Conservation (phyloP, 1,140 invertebrate species). For the Protaetia brevitarsis region DNA sequence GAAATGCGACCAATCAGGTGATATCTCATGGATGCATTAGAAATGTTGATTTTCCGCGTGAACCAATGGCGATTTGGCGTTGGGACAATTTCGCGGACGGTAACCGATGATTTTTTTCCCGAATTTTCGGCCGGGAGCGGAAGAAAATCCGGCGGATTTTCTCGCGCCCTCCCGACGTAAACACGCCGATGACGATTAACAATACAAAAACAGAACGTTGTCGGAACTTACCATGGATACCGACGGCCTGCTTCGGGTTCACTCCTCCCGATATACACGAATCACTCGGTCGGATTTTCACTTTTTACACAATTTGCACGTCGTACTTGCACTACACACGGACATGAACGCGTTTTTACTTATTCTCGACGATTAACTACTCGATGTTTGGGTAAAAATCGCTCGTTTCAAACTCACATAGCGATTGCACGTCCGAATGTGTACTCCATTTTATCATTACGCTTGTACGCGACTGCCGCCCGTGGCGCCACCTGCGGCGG, state of each 20-base stretch:
- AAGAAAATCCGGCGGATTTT: background rate
- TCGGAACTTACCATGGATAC: slow-evolving; percentile 46
- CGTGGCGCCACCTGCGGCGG: slow-evolving; percentile 36
- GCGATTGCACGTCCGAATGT: slow-evolving; percentile 46
- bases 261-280: slow-evolving; percentile 21
- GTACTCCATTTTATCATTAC: slow-evolving; percentile 50
- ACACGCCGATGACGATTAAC: background rate
- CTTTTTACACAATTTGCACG: slow-evolving; percentile 23
- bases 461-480: slow-evolving; percentile 45
- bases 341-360: slow-evolving; percentile 36
- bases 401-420: slow-evolving; percentile 45
- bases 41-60: slow-evolving; percentile 55
- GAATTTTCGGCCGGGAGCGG: background rate
- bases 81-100: slow-evolving; percentile 35
- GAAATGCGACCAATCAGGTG: slow-evolving; percentile 63
- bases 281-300: slow-evolving; percentile 1
- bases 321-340: slow-evolving; percentile 24
- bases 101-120: background rate
- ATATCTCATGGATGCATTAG: slow-evolving; percentile 58
- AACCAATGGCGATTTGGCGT: slow-evolving; percentile 55
- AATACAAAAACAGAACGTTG: slow-evolving; percentile 20
- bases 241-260: slow-evolving; percentile 32
- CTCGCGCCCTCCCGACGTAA: background rate
- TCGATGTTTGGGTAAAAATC: slow-evolving; percentile 38
- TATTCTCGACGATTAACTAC: slow-evolving; percentile 35